phyloP scores from a whole-genome alignment of 1,140 invertebrate species.

The Microvelia longipes region DNA sequence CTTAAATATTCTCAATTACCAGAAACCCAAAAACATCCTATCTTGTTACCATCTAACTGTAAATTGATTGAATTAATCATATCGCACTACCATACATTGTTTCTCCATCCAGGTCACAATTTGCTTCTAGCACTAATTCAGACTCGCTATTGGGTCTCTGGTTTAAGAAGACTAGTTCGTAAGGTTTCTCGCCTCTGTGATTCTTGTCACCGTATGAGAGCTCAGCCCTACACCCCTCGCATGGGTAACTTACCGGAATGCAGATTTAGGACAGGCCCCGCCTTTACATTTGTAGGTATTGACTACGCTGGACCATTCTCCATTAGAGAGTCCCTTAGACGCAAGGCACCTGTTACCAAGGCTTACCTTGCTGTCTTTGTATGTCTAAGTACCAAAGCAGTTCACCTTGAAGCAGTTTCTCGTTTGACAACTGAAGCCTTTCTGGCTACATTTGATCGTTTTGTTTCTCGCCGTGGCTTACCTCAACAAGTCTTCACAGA shows the following conservation, averaged over 20 bases:
- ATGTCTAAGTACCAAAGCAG: constrained; percentile 21
- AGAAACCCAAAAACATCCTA: not conserved
- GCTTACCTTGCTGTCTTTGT: constrained; percentile 22
- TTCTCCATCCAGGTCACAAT: not conserved
- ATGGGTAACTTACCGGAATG: constrained; percentile 16
- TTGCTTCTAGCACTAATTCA: not conserved
- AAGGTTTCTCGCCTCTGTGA: constrained; percentile 7
- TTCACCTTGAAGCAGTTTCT: constrained; percentile 23
- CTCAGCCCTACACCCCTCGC: not conserved
- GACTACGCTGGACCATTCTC: constrained; percentile 19
- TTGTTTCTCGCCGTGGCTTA: constrained; percentile 17
- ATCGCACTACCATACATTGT: not conserved
- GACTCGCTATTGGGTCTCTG: constrained; percentile 9
- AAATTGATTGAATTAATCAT: not conserved
- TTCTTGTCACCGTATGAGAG: constrained; percentile 6
- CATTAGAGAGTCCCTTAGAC: not conserved
- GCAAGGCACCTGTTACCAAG: not conserved
- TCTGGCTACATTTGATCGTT: constrained; percentile 19
- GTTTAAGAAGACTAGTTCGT: constrained; percentile 2
- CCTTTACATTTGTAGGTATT: constrained; percentile 14
- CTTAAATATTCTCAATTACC: not conserved
- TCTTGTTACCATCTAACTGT: not conserved
- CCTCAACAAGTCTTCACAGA: constrained; percentile 7
- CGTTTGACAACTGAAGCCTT: constrained; percentile 21
- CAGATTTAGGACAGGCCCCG: constrained; percentile 5